Evolutionary conservation across 1,140 invertebrate genomes (phyloP).

Genomic region (Eumaeus atala): DNA sequence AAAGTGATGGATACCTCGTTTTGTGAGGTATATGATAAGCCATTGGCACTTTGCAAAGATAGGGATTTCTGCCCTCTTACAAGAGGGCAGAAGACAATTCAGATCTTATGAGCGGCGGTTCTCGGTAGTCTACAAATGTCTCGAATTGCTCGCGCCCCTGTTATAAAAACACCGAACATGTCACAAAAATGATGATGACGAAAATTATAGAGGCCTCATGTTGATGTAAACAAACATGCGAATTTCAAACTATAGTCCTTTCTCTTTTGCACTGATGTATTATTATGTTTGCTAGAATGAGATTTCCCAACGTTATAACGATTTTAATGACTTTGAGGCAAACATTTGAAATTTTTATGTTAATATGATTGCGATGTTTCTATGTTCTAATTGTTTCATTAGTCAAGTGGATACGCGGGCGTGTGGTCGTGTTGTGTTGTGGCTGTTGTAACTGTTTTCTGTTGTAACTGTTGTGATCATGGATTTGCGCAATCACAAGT

Average conservation of each 20-base stretch:
- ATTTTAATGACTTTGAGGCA: constrained; percentile 51
- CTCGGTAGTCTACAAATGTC: too few relatives aligned
- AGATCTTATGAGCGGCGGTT: too few relatives aligned
- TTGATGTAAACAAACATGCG: constrained; percentile 8
- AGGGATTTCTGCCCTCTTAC: too few relatives aligned
- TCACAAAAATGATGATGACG: too few relatives aligned
- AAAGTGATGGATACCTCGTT: too few relatives aligned
- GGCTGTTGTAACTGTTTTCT: constrained; percentile 20
- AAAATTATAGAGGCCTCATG: too few relatives aligned
- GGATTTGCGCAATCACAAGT: constrained; percentile 57
- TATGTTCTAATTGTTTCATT: constrained; percentile 59
- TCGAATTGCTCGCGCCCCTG: too few relatives aligned
- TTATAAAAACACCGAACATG: too few relatives aligned
- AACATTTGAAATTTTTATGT: constrained; percentile 70
- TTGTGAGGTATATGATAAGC: too few relatives aligned
- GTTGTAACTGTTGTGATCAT: constrained; percentile 37
- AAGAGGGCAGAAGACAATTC: too few relatives aligned
- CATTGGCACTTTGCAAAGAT: too few relatives aligned
- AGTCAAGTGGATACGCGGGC: constrained; percentile 51
- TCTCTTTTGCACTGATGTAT: constrained; percentile 40
- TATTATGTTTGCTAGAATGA: constrained; percentile 31
- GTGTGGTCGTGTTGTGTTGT: constrained; percentile 52
- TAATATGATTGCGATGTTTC: constrained; percentile 63
- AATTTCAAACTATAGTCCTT: constrained; percentile 26
- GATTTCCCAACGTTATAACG: constrained; percentile 40